These are phyloP conservation scores for Onthophagus sagittarius DNA, from an alignment of 2,888 invertebrate species.

Conservation along the genomic window DNA sequence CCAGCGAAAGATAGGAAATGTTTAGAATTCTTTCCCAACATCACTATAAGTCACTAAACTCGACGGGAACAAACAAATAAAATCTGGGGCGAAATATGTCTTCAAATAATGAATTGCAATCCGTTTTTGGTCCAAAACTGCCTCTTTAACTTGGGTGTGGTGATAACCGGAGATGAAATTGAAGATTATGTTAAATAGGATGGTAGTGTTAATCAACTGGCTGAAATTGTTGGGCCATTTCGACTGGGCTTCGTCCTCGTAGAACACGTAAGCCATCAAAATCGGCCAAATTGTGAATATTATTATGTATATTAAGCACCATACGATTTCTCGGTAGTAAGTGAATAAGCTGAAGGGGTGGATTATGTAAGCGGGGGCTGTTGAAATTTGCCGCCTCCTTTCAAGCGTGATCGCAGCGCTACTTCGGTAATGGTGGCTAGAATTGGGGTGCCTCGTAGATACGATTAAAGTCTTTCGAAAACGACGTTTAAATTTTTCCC, in stretches of 20 bases:
- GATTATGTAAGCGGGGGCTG: conserved; percentile 40
- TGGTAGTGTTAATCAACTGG: conserved; percentile 29
- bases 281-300: conserved; percentile 25
- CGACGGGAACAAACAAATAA: conserved; percentile 25
- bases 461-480: conserved; percentile 41
- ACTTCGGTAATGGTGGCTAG: conserved; percentile 39
- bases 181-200: conserved; percentile 31
- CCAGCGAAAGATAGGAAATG: no score
- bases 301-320: conserved; percentile 25
- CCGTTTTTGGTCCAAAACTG: conserved; percentile 24
- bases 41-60: background rate
- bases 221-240: background rate
- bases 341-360: conserved; percentile 41
- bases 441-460: conserved; percentile 36
- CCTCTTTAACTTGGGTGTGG: conserved; percentile 28
- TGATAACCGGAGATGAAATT: conserved; percentile 42
- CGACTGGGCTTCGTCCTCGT: background rate
- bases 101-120: conserved; percentile 25
- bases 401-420: conserved; percentile 40
- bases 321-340: conserved; percentile 21
- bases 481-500: conserved; percentile 34
- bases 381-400: conserved; percentile 40
- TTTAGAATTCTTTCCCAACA: background rate
- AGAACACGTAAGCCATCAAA: conserved; percentile 17
- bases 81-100: conserved; percentile 29